Evolutionary conservation across 2,888 invertebrate species (phyloP).

Genomic region (Biston betularia): DNA sequence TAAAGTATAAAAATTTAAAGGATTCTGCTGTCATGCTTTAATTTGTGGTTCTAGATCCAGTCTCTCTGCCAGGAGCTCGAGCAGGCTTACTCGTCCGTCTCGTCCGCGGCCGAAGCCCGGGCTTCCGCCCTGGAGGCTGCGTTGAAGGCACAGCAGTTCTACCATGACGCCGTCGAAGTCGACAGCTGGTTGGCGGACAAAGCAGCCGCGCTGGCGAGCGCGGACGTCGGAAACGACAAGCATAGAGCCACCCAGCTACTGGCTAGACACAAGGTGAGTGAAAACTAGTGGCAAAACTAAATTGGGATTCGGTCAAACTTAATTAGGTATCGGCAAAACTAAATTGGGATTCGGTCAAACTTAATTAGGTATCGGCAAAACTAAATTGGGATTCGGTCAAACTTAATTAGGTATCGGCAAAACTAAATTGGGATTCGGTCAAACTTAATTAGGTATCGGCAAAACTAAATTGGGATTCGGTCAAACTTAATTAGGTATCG

Average conservation of each 20-base stretch:
- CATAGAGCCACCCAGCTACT: slow-evolving; percentile 96
- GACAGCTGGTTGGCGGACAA: slow-evolving; percentile 97
- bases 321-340: neutral
- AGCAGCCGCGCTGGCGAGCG: slow-evolving; percentile 92
- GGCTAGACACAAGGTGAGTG: slow-evolving; percentile 95
- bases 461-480: neutral
- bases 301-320: neutral
- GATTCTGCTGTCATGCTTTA: too few relatives aligned
- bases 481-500: neutral
- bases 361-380: neutral
- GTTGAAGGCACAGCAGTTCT: slow-evolving; percentile 95
- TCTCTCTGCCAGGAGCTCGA: slow-evolving; percentile 90
- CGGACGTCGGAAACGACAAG: slow-evolving; percentile 95
- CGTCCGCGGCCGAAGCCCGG: slow-evolving; percentile 89
- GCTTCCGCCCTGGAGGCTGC: slow-evolving; percentile 93
- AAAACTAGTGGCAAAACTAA: neutral
- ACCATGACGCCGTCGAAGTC: slow-evolving; percentile 96
- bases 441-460: neutral
- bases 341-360: neutral
- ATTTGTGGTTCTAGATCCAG: slow-evolving; percentile 85
- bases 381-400: neutral
- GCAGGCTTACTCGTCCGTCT: slow-evolving; percentile 91
- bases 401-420: neutral
- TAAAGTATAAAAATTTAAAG: neutral
- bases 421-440: neutral